These are phyloP conservation scores for Ptychodera flava DNA, from an alignment of 35 echinoderm and acorn worm genomes.

Conservation along the genomic window DNA sequence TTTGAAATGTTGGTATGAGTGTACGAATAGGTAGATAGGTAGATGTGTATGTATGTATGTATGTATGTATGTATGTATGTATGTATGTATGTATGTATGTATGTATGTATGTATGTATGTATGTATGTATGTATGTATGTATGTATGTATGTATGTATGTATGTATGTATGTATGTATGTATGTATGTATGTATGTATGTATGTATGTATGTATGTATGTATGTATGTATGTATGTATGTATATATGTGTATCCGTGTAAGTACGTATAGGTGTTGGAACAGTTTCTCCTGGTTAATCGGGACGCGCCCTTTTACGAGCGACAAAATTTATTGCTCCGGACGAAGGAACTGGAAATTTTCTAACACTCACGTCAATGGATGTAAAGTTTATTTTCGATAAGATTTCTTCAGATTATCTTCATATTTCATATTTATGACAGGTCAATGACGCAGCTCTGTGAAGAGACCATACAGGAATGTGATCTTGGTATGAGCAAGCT, in stretches of 20 bases:
- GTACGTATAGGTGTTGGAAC: background rate
- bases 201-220: slow-evolving; percentile 2
- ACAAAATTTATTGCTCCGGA: no score
- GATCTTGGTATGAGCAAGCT: no score
- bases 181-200: slow-evolving; percentile 2
- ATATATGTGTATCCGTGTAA: background rate
- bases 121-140: background rate
- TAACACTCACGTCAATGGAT: no score
- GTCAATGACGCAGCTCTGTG: no score
- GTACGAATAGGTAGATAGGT: background rate
- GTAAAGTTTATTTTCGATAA: no score
- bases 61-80: slow-evolving; percentile 2
- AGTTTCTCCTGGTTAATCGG: no score
- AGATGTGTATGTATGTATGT: background rate
- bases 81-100: slow-evolving; percentile 2
- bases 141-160: background rate
- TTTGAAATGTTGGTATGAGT: background rate
- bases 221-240: slow-evolving; percentile 2
- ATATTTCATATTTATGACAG: no score
- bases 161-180: background rate
- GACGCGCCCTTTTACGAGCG: no score
- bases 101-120: background rate
- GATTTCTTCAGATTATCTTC: no score
- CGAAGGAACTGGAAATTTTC: no score
- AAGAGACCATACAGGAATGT: no score